Evolutionary conservation across 2,888 invertebrate genomes (phyloP).

Genomic region (Drosophila algonquin): DNA sequence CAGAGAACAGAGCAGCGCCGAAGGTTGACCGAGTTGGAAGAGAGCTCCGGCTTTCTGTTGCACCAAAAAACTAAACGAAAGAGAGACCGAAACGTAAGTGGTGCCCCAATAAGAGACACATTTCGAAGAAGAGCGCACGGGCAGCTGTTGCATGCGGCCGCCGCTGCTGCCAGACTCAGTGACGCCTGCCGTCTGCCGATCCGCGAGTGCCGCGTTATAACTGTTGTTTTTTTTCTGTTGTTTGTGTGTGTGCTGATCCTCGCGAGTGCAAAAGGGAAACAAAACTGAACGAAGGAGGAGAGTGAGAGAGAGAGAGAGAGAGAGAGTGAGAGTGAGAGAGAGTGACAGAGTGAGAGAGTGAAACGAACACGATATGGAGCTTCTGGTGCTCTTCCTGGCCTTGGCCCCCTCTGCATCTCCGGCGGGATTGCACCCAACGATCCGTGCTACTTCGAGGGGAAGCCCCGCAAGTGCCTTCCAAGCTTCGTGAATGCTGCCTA

Average conservation of each 20-base stretch:
- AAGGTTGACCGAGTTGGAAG: constrained; percentile 77
- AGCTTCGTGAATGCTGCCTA: constrained; percentile 99
- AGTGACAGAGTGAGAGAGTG: background rate
- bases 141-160: constrained; percentile 69
- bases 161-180: constrained; percentile 25
- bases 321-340: background rate
- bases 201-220: constrained; percentile 14
- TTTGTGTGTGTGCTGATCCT: constrained; percentile 61
- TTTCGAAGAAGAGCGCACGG: constrained; percentile 16
- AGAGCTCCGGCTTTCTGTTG: constrained; percentile 35
- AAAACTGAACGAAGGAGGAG: constrained; percentile 8
- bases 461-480: constrained; percentile 95
- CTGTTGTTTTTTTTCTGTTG: constrained; percentile 53
- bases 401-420: constrained; percentile 23
- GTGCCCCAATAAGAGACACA: constrained; percentile 1
- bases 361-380: background rate
- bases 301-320: background rate
- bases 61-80: constrained; percentile 23
- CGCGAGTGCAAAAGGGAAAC: constrained; percentile 51
- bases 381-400: constrained; percentile 33
- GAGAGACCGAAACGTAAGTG: constrained; percentile 21
- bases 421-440: constrained; percentile 85
- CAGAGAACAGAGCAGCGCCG: constrained; percentile 71
- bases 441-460: constrained; percentile 95
- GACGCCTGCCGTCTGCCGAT: constrained; percentile 29